Conservation (phyloP, 2,113 vertebrate genomes). For the Marcusenius ussheri region DNA sequence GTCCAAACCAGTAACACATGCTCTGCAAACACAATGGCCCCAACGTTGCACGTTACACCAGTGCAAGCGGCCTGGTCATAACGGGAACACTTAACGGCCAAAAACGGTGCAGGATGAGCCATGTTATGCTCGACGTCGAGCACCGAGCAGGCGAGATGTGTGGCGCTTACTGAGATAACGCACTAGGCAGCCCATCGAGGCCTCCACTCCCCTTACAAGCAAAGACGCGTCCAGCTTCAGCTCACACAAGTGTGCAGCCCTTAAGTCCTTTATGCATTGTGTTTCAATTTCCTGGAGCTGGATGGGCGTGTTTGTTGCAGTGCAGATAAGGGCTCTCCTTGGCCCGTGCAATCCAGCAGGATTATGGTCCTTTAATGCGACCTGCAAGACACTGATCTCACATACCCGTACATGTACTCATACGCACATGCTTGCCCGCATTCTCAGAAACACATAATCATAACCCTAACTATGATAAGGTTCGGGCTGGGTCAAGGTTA, state of each 20-base stretch:
- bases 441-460: background rate
- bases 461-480: background rate
- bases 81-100: background rate
- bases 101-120: background rate
- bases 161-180: background rate
- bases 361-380: slow-evolving; percentile 3
- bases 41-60: background rate
- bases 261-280: slow-evolving; percentile 18
- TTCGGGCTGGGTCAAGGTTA: no score
- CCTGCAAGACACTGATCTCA: background rate
- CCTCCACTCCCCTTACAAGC: background rate
- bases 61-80: background rate
- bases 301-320: slow-evolving; percentile 9
- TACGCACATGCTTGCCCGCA: background rate
- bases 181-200: background rate
- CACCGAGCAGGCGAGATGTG: background rate
- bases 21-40: background rate
- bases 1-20: background rate
- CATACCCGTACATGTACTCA: background rate
- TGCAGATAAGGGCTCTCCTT: background rate
- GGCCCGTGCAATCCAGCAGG: background rate
- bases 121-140: background rate
- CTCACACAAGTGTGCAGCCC: background rate
- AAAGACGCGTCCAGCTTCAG: background rate
- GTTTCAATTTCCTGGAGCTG: slow-evolving; percentile 17